phyloP scores from a whole-genome alignment of 2,113 vertebrate genomes.

The human region DNA sequence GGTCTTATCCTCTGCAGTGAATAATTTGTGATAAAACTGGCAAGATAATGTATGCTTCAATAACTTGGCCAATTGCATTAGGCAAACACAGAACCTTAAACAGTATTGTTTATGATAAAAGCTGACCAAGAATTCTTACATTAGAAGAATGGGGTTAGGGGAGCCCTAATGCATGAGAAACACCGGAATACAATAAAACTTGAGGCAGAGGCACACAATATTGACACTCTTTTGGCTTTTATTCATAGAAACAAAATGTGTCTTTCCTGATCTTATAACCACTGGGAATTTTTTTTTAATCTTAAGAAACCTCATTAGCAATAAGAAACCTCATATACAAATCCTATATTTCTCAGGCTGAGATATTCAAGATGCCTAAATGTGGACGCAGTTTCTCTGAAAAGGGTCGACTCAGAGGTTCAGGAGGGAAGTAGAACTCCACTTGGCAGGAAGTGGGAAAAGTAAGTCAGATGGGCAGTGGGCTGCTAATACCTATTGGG shows the following conservation, averaged over 20 bases:
- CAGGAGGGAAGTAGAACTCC: neutral
- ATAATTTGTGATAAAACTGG: slow-evolving; percentile 71
- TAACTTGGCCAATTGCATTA: slow-evolving; percentile 53
- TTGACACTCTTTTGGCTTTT: slow-evolving; percentile 32
- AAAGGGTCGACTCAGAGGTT: neutral
- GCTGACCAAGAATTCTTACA: slow-evolving; percentile 52
- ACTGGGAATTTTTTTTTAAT: neutral
- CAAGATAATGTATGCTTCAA: slow-evolving; percentile 59
- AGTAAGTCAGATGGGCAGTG: neutral
- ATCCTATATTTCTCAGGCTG: neutral
- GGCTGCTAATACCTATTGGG: neutral
- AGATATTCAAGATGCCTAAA: neutral
- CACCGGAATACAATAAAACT: neutral
- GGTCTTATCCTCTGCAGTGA: slow-evolving; percentile 52
- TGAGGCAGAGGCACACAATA: neutral
- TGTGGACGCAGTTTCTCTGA: neutral
- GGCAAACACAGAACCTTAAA: slow-evolving; percentile 57
- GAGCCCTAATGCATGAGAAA: neutral
- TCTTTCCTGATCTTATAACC: neutral
- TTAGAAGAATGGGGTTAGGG: neutral
- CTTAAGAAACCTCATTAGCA: slow-evolving; percentile 5
- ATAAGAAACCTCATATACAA: neutral
- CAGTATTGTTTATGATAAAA: slow-evolving; percentile 65
- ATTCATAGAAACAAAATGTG: slow-evolving; percentile 50
- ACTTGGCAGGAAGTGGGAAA: neutral